Base-by-base conservation (phyloP, 1,140 invertebrate species). In the Solen grandis region DNA sequence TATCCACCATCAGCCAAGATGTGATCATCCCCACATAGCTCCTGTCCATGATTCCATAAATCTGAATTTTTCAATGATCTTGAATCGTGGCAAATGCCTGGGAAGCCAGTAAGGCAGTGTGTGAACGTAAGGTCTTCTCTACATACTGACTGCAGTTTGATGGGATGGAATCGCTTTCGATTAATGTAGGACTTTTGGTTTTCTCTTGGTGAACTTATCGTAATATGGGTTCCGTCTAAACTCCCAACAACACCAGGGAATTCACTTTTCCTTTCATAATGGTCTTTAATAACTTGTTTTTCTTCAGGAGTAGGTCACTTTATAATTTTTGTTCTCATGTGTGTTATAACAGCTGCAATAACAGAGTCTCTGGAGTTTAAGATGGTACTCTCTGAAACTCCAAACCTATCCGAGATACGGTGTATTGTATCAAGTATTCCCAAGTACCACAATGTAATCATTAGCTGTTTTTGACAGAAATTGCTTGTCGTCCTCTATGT, bases 1-100 rank as follows among this genome's bases (percentile, higher is more conserved):
- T 86, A 86, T n/a, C 78, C 79, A 36, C 16, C 76, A 81, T 82
- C 82, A 22, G 66, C 84, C 14, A 84, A 22, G 41, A 85, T 36
- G 60, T 81, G 83, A 52, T 54, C 27, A 25, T 29, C 27, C 68
- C n/a, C 50, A 68, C 60, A 81, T 38, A 75, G 27, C 27, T 35
- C 35, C 27, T 29, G 5, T 19, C 82, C 68, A 80, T 68, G 76
- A 25, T 72, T 16, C 38, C 35, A 68, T 41, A 68, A 55, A 38
- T 65, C 50, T 35, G 31, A 66, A 55, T 77, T 77, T 77, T 68
- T 68, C 29, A 77, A 57, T 68, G 68, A 35, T 68, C 74, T 68
- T 55, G 74, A 66, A 65, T 77, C 62, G 55, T 77, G 74, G 25
- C 27, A 13, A 54, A 4, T 66, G 1, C 63, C 74, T 0, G 74